These are phyloP conservation scores for Pipistrellus pygmaeus DNA, from an alignment of 2,797 vertebrate genomes.

Conservation along the genomic window DNA sequence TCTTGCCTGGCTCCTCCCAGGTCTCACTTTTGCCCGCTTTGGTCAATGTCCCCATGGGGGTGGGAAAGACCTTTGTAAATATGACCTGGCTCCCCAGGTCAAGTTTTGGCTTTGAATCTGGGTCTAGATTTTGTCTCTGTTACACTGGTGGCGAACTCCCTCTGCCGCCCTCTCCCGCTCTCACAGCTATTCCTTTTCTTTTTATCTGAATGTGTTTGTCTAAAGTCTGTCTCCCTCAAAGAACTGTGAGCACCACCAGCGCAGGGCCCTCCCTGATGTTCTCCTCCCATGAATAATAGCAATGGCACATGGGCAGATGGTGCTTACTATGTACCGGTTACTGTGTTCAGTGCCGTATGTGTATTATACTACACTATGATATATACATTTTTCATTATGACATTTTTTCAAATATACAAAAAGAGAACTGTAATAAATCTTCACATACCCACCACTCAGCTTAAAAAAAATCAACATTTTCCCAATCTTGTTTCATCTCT, in stretches of 20 bases:
- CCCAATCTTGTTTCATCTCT: not conserved
- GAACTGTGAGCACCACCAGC: not conserved
- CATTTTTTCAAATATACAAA: not conserved
- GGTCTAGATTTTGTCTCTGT: not conserved
- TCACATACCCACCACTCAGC: not conserved
- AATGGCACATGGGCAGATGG: not conserved
- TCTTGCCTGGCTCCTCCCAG: not conserved
- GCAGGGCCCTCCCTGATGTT: not conserved
- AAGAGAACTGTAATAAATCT: not conserved
- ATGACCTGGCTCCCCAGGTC: not conserved
- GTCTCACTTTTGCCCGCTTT: not conserved
- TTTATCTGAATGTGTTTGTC: not conserved
- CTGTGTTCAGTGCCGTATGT: not conserved
- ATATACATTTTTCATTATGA: not conserved
- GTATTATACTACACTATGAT: not conserved
- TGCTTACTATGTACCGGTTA: not conserved
- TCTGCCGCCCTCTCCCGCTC: not conserved
- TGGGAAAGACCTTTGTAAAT: conserved; percentile 5
- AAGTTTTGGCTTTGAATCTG: not conserved
- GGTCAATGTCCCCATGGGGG: not conserved
- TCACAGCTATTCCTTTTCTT: not conserved
- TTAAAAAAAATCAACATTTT: not conserved
- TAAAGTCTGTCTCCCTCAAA: not conserved
- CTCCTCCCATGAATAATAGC: not conserved
- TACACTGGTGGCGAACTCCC: too few relatives aligned